Evolutionary conservation across 2,888 invertebrate genomes (phyloP).

Genomic region (Coenonympha arcania): DNA sequence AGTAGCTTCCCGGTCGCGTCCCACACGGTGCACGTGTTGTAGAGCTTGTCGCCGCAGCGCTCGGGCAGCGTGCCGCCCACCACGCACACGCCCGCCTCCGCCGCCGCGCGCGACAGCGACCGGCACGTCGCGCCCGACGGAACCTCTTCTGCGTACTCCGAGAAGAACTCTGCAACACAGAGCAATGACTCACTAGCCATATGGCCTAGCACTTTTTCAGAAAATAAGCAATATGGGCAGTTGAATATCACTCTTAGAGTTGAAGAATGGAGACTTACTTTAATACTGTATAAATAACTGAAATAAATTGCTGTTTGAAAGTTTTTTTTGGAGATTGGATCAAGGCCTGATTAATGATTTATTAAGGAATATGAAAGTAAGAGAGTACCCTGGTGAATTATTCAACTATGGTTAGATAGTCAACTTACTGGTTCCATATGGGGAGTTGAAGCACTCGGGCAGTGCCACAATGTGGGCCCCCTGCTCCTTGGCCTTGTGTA

Average conservation of each 20-base stretch:
- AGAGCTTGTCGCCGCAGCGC: constrained; percentile 77
- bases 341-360: too few species aligned
- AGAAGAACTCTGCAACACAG: constrained; percentile 79
- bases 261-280: too few species aligned
- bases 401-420: neutral
- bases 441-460: constrained; percentile 95
- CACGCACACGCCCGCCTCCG: constrained; percentile 82
- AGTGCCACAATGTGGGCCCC: constrained; percentile 78
- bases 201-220: too few species aligned
- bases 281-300: too few species aligned
- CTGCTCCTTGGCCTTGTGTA: constrained; percentile 78
- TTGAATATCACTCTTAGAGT: too few species aligned
- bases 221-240: too few species aligned
- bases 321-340: too few species aligned
- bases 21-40: constrained; percentile 93
- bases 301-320: too few species aligned
- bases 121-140: constrained; percentile 84
- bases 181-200: too few species aligned
- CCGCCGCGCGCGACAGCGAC: constrained; percentile 82
- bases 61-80: constrained; percentile 95
- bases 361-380: too few species aligned
- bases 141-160: constrained; percentile 88
- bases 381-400: too few species aligned
- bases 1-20: constrained; percentile 83
- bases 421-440: constrained; percentile 85